Base-by-base conservation (phyloP, 2,797 vertebrate genomes). In the Cyprinella venusta region DNA sequence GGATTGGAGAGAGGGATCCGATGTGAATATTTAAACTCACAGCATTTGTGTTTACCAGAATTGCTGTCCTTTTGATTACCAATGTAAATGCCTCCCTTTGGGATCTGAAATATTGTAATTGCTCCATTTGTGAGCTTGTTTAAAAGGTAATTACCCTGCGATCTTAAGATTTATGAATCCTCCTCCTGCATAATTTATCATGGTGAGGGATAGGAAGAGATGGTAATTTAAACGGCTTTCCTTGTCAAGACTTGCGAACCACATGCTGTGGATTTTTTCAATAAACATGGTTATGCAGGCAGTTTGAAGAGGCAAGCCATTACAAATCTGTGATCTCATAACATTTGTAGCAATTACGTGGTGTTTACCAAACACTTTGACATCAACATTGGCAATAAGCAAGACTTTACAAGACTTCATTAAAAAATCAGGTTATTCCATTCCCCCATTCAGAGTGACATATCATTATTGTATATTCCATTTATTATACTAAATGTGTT, bases 211-310 rank as follows among this genome's bases (percentile, higher is more conserved):
- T 56, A 26, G 36, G 36, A 79, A 75, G 76, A 75, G 48, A 76
- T 8, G n/a, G 48, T 79, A 67, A 68, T 67, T 59, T 56, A 74
- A 81, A n/a, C 63, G 18, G 48, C 72, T 68, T 78, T 59, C 48
- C 61, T 65, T 65, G 63, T 76, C 61, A 83, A 61, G 82, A 88
- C 82, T 67, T 82, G 76, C 15, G 10, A 52, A 84, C 42, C 68
- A 71, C 70, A 61, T 33, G 86, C 80, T 56, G 30, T 50, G 69
- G 6, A 19, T 52, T 59, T 82, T 42, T 82, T 82, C 48, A 52
- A 30, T 33, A 77, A 67, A 67, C 18, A 12, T 45, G 77, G 52
- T 54, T 54, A 33, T 30, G 56, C 15, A 24, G n/a, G 30, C 70
- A 33, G 56, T 67, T 33, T 12, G n/a, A 24, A 76, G 9, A 81